Conservation (phyloP, 2,113 vertebrate genomes). For the Trachemys scripta region DNA sequence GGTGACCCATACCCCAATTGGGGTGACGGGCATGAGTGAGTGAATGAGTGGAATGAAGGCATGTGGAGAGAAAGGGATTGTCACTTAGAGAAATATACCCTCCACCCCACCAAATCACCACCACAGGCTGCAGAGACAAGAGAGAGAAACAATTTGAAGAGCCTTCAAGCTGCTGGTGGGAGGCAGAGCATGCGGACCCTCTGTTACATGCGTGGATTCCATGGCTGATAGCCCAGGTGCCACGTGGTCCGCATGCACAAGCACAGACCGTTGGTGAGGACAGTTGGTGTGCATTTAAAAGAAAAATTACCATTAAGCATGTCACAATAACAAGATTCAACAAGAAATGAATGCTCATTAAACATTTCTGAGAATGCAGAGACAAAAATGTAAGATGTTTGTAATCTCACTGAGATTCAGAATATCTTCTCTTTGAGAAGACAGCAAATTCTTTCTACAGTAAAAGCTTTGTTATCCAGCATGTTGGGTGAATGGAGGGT, state of each 20-base stretch:
- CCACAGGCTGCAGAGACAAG: neutral
- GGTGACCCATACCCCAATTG: too few relatives aligned
- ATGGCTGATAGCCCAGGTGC: too few relatives aligned
- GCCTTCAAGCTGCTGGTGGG: fast-evolving
- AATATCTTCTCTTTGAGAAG: neutral
- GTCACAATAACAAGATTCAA: neutral
- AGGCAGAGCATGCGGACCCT: neutral
- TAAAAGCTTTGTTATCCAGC: too few relatives aligned
- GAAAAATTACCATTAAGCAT: neutral
- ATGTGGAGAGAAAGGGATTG: neutral
- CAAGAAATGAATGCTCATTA: neutral
- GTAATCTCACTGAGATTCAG: neutral
- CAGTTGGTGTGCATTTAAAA: fast-evolving
- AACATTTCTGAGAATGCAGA: neutral
- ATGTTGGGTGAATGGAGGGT: too few relatives aligned
- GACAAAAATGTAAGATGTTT: neutral
- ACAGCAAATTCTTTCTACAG: neutral
- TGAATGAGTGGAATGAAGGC: neutral
- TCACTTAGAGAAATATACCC: neutral
- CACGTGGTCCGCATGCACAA: neutral
- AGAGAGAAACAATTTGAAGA: neutral
- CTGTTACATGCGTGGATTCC: fast-evolving
- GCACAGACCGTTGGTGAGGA: neutral
- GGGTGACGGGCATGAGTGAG: too few relatives aligned
- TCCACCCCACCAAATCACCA: neutral